Percentiles rank a stretch among this genome's conserved stretches.
phyloP scores from a whole-genome alignment of 1,140 invertebrate species.

The Belonocnema kinseyi region DNA sequence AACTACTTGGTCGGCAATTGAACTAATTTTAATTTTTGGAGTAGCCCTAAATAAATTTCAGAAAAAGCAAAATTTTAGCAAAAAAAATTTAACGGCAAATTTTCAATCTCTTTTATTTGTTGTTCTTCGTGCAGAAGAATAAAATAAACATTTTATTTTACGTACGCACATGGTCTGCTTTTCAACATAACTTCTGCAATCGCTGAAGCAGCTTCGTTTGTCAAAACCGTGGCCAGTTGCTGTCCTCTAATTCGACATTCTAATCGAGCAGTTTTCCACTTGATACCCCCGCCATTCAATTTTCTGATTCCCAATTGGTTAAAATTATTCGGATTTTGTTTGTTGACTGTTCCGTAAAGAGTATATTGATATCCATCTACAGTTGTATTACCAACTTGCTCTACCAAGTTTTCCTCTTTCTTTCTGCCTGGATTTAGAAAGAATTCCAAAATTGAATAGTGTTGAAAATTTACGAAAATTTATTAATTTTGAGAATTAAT shows the following conservation, averaged over 20 bases:
- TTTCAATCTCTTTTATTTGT: too few relatives aligned
- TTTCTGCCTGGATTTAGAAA: not conserved
- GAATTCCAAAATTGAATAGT: too few relatives aligned
- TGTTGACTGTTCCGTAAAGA: slow-evolving; percentile 34
- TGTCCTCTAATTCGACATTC: slow-evolving; percentile 45
- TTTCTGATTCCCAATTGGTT: slow-evolving; percentile 31
- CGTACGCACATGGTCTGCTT: slow-evolving; percentile 45
- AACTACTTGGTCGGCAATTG: too few relatives aligned
- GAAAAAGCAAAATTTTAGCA: too few relatives aligned
- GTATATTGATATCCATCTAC: slow-evolving; percentile 45
- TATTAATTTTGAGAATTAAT: too few relatives aligned
- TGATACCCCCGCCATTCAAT: slow-evolving; percentile 48
- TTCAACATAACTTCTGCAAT: slow-evolving; percentile 45
- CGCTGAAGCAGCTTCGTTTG: slow-evolving; percentile 38
- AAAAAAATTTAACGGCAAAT: too few relatives aligned
- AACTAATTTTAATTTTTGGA: too few relatives aligned
- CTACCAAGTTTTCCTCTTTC: slow-evolving; percentile 20
- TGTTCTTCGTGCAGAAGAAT: too few relatives aligned
- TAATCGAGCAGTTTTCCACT: slow-evolving; percentile 42
- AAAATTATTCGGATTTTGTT: not conserved
- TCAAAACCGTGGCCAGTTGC: slow-evolving; percentile 43
- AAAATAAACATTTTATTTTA: too few relatives aligned
- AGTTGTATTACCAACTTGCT: not conserved
- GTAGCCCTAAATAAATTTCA: too few relatives aligned
- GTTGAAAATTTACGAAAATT: too few relatives aligned